Conservation (phyloP, 2,113 vertebrate species). For the Polypterus senegalus region DNA sequence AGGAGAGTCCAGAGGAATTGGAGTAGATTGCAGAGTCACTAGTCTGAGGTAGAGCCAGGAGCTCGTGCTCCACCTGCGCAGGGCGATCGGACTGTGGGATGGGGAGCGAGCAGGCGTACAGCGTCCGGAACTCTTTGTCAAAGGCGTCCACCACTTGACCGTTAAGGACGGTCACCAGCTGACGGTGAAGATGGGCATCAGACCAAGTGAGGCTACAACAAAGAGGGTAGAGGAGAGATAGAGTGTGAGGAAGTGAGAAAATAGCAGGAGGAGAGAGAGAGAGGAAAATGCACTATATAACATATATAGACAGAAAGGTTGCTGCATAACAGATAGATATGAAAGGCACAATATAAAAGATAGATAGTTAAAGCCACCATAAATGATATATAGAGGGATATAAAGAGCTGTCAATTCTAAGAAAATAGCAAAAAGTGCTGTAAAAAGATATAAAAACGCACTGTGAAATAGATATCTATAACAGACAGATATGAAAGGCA, state of each 20-base stretch:
- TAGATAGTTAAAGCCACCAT: too few species aligned
- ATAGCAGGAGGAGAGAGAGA: not conserved
- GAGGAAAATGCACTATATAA: not conserved
- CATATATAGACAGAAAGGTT: not conserved
- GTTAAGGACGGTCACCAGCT: conserved; percentile 45
- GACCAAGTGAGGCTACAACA: conserved; percentile 47
- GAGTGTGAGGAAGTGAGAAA: conserved; percentile 13
- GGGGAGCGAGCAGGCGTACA: conserved; percentile 46
- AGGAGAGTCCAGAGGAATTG: not conserved
- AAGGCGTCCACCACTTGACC: conserved; percentile 42
- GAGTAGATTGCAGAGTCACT: not conserved
- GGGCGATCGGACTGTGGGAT: conserved; percentile 26
- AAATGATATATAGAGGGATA: too few species aligned
- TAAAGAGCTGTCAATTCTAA: too few species aligned
- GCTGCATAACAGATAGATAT: not conserved
- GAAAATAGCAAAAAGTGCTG: too few species aligned
- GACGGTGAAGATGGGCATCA: conserved; percentile 53
- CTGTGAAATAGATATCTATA: too few species aligned
- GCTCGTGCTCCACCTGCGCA: conserved; percentile 46
- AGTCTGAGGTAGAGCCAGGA: conserved; percentile 33
- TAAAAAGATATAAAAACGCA: too few species aligned
- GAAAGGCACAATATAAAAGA: too few species aligned
- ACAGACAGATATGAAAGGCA: too few species aligned
- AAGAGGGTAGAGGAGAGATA: not conserved
- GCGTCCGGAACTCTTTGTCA: conserved; percentile 52